Evolutionary conservation across 2,888 invertebrate genomes (phyloP), one percentile per base, ranked within the genome.

Genomic region (Enchytraeus crypticus): DNA sequence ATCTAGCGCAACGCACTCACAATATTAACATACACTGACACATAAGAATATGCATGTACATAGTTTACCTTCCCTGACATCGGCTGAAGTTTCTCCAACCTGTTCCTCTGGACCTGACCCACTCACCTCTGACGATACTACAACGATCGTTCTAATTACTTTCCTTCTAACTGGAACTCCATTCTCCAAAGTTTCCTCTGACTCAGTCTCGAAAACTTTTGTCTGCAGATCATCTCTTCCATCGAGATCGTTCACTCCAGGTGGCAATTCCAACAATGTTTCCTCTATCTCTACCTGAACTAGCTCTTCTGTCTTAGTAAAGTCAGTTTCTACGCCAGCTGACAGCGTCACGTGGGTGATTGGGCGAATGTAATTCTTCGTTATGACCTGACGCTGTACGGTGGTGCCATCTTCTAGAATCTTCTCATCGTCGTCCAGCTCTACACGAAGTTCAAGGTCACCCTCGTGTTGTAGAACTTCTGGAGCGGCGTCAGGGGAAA

Each of bases 191-290:
- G 23, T n/a, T 29, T 66, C 55, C 8, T 59, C 61, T 4, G 45
- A 59, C 51, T 69, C 66, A 56, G 14, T 18, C 5, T 54, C 59
- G 5, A 27, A 54, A 49, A 27, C 32, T n/a, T 34, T 51, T 29
- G 33, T 58, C 27, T 21, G 38, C 33, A 53, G 38, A 23, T 34
- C 54, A 45, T 62, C 62, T 23, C 53, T 43, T n/a, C 53, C 69
- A 18, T 67, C 67, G 11, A 62, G 57, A 34, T 68, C 66, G 5
- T 65, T 66, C 8, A 66, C 51, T 30, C 64, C 66, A 14, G 64
- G 57, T 3, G 66, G 60, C 1, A 66, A 47, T 26, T 60, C 60
- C 4, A 64, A 26, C 5, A 61, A 47, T n/a, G 60, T 59, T 45
- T 63, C 61, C 26, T 57, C 63, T 3, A 65, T 57, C 18, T 65